Evolutionary conservation across 2,888 invertebrate species (phyloP).

Genomic region (Gisinianus flammeolus): DNA sequence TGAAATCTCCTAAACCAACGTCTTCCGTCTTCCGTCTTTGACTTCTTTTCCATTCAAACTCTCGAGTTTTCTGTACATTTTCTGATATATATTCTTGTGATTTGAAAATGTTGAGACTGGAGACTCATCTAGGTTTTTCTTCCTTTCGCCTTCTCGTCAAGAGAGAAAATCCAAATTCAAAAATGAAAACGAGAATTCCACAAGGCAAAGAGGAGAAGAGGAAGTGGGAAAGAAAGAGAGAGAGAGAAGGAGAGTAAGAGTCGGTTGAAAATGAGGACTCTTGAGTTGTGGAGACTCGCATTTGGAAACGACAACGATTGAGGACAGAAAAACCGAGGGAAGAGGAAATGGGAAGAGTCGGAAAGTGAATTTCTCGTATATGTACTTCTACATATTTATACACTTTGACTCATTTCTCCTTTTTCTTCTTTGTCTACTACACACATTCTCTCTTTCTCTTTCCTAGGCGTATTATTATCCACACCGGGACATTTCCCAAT

Average conservation of each 20-base stretch:
- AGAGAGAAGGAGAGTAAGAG: not conserved
- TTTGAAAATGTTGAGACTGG: no score
- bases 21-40: not conserved
- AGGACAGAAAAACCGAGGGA: not conserved
- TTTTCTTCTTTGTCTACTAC: not conserved
- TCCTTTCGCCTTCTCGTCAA: not conserved
- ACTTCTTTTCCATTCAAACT: not conserved
- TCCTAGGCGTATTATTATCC: constrained; percentile 22
- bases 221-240: not conserved
- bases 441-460: not conserved
- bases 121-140: no score
- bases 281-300: not conserved
- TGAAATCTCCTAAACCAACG: no score
- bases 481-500: constrained; percentile 34
- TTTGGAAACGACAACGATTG: not conserved
- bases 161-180: no score
- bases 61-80: no score
- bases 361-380: not conserved
- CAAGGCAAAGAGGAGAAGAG: not conserved
- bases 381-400: not conserved
- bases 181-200: not conserved
- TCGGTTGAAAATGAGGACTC: not conserved
- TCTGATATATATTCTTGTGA: no score
- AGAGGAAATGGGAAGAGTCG: not conserved
- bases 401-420: not conserved